phyloP scores from a whole-genome alignment of 2,797 vertebrate genomes.

The Columba guinea region DNA sequence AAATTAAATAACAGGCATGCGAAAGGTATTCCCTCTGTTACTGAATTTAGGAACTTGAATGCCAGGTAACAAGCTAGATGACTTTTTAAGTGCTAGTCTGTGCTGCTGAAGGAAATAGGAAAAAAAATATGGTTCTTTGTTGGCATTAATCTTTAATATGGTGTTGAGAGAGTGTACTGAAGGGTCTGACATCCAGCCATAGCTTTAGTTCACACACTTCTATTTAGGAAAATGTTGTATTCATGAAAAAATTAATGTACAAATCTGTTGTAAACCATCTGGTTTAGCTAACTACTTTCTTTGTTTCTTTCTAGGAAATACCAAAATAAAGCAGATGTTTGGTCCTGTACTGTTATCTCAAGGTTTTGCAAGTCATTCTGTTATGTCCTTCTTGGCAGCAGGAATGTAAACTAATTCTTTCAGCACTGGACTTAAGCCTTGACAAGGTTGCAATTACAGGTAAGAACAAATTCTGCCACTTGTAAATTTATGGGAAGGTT shows the following conservation, averaged over 20 bases:
- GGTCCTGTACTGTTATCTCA: constrained; percentile 61
- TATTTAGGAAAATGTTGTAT: not conserved
- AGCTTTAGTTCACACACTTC: not conserved
- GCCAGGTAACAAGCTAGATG: not conserved
- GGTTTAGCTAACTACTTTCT: constrained; percentile 39
- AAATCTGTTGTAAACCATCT: not conserved
- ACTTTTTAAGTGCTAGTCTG: not conserved
- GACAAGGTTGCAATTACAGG: constrained; percentile 56
- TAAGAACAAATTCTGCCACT: constrained; percentile 29
- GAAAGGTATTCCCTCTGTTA: not conserved
- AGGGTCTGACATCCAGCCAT: not conserved
- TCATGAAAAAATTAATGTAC: not conserved
- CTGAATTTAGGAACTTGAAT: not conserved
- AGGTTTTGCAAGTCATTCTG: constrained; percentile 61
- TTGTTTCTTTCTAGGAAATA: constrained; percentile 66
- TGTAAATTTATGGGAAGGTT: not conserved
- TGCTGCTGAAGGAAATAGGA: not conserved
- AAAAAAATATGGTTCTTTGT: not conserved
- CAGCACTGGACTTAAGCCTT: constrained; percentile 50
- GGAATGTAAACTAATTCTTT: constrained; percentile 70
- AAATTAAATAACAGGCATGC: not conserved
- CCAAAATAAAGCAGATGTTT: constrained; percentile 67
- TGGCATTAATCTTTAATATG: not conserved
- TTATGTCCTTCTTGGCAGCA: constrained; percentile 54
- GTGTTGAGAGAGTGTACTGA: not conserved